Evolutionary conservation across 1,140 invertebrate genomes (phyloP).

Genomic region (Euborellia annulipes): DNA sequence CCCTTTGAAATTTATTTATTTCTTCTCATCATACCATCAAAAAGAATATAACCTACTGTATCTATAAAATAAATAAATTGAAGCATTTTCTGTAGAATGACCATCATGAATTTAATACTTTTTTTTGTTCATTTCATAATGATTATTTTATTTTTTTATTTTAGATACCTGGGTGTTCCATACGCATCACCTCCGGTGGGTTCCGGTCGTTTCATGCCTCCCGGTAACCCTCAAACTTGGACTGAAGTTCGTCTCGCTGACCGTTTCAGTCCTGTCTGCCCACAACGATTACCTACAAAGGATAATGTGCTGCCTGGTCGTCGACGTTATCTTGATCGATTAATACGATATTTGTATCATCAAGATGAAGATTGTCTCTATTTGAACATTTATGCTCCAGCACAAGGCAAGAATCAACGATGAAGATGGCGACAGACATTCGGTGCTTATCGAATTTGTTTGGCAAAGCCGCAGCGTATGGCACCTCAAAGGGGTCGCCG

Average conservation of each 20-base stretch:
- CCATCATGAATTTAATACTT: no score
- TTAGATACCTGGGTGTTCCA: slow-evolving; percentile 57
- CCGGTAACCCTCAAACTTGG: slow-evolving; percentile 54
- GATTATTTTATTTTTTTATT: no score
- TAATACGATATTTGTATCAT: slow-evolving; percentile 54
- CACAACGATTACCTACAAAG: slow-evolving; percentile 47
- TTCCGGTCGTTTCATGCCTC: slow-evolving; percentile 71
- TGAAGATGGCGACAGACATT: no score
- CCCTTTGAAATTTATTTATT: no score
- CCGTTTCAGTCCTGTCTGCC: slow-evolving; percentile 67
- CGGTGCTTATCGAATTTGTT: no score
- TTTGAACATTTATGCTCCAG: slow-evolving; percentile 83
- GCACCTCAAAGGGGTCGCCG: no score
- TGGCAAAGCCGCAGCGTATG: no score
- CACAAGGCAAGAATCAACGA: slow-evolving; percentile 45
- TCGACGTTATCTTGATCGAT: slow-evolving; percentile 45
- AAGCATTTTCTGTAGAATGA: no score
- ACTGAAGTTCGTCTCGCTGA: slow-evolving; percentile 48
- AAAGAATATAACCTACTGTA: no score
- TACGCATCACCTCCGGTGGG: slow-evolving; percentile 83
- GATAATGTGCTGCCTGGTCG: slow-evolving; percentile 42
- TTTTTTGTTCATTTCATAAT: no score
- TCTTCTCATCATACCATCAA: no score
- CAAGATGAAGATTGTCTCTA: slow-evolving; percentile 87
- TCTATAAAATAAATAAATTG: no score